Base-by-base conservation (phyloP, 2,888 invertebrate species). In the Steinernema hermaphroditum region DNA sequence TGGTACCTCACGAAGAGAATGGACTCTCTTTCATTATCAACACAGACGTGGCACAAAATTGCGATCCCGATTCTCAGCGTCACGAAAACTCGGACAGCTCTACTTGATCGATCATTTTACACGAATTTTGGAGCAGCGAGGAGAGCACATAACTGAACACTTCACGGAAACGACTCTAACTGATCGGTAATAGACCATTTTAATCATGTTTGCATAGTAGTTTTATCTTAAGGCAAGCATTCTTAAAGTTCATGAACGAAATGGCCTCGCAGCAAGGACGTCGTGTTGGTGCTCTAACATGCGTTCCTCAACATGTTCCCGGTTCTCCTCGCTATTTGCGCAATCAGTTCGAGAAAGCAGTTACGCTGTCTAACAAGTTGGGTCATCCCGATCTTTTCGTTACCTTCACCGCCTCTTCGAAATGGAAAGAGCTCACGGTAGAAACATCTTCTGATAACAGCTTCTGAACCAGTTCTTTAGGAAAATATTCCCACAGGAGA, bases 301-400 rank as follows among this genome's bases (percentile, higher is more conserved):
- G 9, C 4, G 54, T 54, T 9, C 54, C 54, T 6, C 54, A 54
- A 27, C 54, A 54, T 27, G 27, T 54, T 8, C 54, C 54, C 54
- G 54, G 54, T 8, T 54, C 54, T 2, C 54, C 54, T 6, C 54
- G 54, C 8, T 54, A 54, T 16, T 16, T 54, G 6, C 54, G 54
- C 6, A 54, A 54, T 27, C 19, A 24, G 27, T 54, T 54, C 27
- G 54, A 54, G 19, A 54, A 54, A 27, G 22, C 54, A 22, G 54
- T 54, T 16, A 27, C 54, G 27, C 6, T 54, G 22, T 54, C 54
- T 24, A 54, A 54, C 54, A 22, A 54, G 16, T 22, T 54, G 6
- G 54, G 54, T 22, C 54, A 54, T 24, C 54, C 54, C 16, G 54
- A 54, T 24, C 19, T 54, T 6, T 54, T 54, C 27, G 27, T 54